Evolutionary conservation across 1,140 invertebrate genomes (phyloP).

Genomic region (Hylyphantes graminicola): DNA sequence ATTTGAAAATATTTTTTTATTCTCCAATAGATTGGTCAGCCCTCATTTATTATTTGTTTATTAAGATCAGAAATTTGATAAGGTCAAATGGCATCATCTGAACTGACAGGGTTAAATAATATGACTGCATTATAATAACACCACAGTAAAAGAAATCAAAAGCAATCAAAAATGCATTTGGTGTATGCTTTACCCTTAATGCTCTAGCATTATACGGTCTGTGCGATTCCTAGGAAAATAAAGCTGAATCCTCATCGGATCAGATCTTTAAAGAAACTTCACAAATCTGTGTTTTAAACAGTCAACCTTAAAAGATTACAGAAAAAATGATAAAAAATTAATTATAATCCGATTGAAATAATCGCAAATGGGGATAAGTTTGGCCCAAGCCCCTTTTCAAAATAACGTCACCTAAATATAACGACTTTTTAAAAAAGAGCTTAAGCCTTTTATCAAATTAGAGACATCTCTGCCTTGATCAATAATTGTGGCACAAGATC

Average conservation of each 20-base stretch:
- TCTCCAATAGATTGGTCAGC: no score
- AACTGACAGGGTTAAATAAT: no score
- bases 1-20: no score
- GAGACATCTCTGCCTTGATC: no score
- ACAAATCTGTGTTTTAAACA: slow-evolving; percentile 73
- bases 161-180: not conserved
- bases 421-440: no score
- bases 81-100: no score
- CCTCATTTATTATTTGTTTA: no score
- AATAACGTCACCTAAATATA: not conserved
- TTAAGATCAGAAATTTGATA: no score
- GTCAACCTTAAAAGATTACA: slow-evolving; percentile 70
- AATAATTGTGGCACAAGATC: no score
- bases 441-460: no score
- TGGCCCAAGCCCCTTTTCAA: not conserved
- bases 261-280: slow-evolving; percentile 73
- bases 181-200: slow-evolving; percentile 71
- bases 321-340: not conserved
- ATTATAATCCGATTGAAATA: not conserved
- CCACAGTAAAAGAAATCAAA: no score
- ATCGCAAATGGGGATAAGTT: not conserved
- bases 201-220: slow-evolving; percentile 75
- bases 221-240: slow-evolving; percentile 76
- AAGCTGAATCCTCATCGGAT: slow-evolving; percentile 75
- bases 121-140: no score